A percentile compares a stretch with the other conserved stretches of the same genome.
Evolutionary conservation across 2,797 vertebrate species (phyloP).

Genomic region (Sebastes alutus): DNA sequence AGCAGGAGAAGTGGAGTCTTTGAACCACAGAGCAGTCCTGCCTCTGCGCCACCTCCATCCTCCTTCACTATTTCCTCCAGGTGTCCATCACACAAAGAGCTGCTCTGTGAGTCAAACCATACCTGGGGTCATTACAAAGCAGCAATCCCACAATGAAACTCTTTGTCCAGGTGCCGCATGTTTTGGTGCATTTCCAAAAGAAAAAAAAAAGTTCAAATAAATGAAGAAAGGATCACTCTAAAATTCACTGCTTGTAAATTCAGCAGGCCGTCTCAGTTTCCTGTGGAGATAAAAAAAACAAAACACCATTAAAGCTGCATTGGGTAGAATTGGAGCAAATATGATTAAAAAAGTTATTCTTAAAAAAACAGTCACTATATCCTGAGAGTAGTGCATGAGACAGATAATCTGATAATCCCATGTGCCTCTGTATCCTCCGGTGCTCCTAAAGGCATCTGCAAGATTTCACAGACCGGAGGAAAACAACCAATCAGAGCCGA

Average conservation of each 20-base stretch:
- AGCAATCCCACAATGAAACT: slow-evolving; percentile 25
- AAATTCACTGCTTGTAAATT: slow-evolving; percentile 35
- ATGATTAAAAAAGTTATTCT: no score
- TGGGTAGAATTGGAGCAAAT: no score
- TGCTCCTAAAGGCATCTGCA: no score
- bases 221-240: not conserved
- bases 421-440: no score
- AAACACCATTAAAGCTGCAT: not conserved
- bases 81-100: slow-evolving; percentile 62
- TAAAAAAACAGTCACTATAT: no score
- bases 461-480: no score
- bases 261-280: not conserved
- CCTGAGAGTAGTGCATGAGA: no score
- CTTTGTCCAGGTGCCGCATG: slow-evolving; percentile 24
- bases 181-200: slow-evolving; percentile 13
- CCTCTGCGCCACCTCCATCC: slow-evolving; percentile 35
- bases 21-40: slow-evolving; percentile 21
- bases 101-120: slow-evolving; percentile 42
- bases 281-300: not conserved
- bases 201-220: slow-evolving; percentile 1
- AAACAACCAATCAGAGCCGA: no score
- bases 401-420: no score
- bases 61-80: slow-evolving; percentile 59
- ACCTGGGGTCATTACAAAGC: slow-evolving; percentile 39
- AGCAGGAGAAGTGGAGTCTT: slow-evolving; percentile 12